A percentile compares a stretch with the other conserved stretches of the same genome.
Evolutionary conservation across 2,113 vertebrate genomes (phyloP).

Genomic region (Mesitornis unicolor): DNA sequence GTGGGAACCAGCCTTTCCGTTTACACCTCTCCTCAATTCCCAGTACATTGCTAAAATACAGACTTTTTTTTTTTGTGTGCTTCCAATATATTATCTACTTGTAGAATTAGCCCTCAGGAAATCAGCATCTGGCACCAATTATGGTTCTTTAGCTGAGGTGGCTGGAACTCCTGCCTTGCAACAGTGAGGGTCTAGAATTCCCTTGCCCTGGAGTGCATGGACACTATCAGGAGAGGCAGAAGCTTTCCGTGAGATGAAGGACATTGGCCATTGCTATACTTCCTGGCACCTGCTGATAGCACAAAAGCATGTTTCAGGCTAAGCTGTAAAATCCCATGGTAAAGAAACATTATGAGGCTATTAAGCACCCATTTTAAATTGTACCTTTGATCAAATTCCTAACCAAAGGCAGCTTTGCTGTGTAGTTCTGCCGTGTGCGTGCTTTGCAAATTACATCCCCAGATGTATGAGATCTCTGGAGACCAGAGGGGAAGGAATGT

Average conservation of each 20-base stretch:
- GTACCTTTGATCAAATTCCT: slow-evolving; percentile 40
- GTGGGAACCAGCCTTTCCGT: background rate
- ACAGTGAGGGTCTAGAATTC: background rate
- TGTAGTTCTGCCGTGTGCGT: background rate
- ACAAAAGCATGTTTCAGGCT: background rate
- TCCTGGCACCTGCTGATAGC: slow-evolving; percentile 37
- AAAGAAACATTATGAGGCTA: background rate
- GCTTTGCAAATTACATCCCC: slow-evolving; percentile 37
- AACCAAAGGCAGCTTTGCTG: background rate
- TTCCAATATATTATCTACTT: background rate
- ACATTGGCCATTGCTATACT: background rate
- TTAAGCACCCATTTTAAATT: slow-evolving; percentile 30
- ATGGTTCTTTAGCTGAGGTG: background rate
- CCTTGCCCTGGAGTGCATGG: background rate
- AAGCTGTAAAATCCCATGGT: background rate
- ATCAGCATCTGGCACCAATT: slow-evolving; percentile 8
- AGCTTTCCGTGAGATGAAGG: background rate
- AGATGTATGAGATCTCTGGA: slow-evolving; percentile 25
- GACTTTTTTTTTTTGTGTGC: background rate
- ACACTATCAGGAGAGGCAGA: background rate
- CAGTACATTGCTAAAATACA: background rate
- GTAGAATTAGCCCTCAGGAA: slow-evolving; percentile 2
- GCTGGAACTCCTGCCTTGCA: background rate
- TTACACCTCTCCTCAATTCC: background rate
- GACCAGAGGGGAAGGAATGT: slow-evolving; percentile 50